Evolutionary conservation across 1,140 invertebrate species (phyloP).

Genomic region (Diplogasteroides magnus): DNA sequence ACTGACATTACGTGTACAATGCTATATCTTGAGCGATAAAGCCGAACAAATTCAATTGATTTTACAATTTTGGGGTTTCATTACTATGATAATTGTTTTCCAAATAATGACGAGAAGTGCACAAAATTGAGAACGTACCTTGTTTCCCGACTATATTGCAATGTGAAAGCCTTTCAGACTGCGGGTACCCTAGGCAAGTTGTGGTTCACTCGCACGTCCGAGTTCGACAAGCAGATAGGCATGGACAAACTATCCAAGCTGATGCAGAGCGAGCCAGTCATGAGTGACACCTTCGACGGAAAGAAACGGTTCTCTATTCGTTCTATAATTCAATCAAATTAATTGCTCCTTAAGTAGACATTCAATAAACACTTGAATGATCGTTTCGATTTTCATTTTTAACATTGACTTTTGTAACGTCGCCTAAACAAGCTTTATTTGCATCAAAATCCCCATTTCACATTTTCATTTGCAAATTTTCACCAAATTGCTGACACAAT

Average conservation of each 20-base stretch:
- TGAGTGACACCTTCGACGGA: slow-evolving; percentile 29
- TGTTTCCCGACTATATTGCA: slow-evolving; percentile 8
- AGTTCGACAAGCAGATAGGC: slow-evolving; percentile 32
- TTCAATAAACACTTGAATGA: no score
- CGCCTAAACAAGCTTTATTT: no score
- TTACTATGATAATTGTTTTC: no score
- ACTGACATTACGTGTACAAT: background rate
- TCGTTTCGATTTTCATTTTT: no score
- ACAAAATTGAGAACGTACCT: no score
- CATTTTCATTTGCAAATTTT: no score
- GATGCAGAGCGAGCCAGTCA: slow-evolving; percentile 23
- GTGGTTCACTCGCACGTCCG: slow-evolving; percentile 22
- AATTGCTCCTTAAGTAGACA: no score
- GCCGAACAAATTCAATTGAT: background rate
- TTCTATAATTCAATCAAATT: background rate
- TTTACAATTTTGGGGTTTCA: no score
- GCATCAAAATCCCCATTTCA: no score
- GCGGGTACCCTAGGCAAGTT: slow-evolving; percentile 28
- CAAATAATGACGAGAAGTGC: no score
- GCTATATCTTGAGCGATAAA: background rate
- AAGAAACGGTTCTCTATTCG: slow-evolving; percentile 21
- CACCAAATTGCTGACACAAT: no score
- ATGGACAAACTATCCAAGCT: slow-evolving; percentile 36
- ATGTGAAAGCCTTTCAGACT: slow-evolving; percentile 39
- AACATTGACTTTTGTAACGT: no score